Conservation (phyloP, 2,113 vertebrate genomes). For the Notarius lentiginosus region DNA sequence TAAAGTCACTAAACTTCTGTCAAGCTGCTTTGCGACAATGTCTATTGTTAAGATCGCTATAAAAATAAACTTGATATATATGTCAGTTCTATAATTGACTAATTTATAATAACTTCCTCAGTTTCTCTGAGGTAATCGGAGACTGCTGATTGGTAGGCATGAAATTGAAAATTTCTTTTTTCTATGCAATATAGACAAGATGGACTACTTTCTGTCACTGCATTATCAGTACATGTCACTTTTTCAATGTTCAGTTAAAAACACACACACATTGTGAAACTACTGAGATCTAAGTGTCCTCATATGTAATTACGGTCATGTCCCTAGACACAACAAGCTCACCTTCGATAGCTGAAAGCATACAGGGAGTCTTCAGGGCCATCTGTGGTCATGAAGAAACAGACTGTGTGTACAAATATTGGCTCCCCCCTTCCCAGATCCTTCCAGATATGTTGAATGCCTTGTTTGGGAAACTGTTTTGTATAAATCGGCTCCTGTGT, state of each 20-base stretch:
- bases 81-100: neutral
- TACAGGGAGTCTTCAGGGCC: neutral
- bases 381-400: neutral
- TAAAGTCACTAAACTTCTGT: too few relatives aligned
- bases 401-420: conserved; percentile 38
- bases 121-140: neutral
- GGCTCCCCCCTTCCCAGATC: neutral
- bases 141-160: neutral
- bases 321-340: conserved; percentile 15
- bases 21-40: too few relatives aligned
- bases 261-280: neutral
- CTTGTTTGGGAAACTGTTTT: conserved; percentile 28
- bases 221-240: neutral
- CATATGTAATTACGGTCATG: neutral
- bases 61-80: neutral
- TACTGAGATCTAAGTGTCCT: neutral
- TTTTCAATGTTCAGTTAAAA: neutral
- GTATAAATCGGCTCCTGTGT: neutral
- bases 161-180: neutral
- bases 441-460: conserved; percentile 6
- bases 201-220: neutral
- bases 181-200: neutral
- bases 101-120: neutral
- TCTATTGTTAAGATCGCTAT: too few relatives aligned
- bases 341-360: neutral